Evolutionary conservation across 2,797 vertebrate genomes (phyloP), one percentile per base, ranked within the genome.

Genomic region (Trachurus trachurus): DNA sequence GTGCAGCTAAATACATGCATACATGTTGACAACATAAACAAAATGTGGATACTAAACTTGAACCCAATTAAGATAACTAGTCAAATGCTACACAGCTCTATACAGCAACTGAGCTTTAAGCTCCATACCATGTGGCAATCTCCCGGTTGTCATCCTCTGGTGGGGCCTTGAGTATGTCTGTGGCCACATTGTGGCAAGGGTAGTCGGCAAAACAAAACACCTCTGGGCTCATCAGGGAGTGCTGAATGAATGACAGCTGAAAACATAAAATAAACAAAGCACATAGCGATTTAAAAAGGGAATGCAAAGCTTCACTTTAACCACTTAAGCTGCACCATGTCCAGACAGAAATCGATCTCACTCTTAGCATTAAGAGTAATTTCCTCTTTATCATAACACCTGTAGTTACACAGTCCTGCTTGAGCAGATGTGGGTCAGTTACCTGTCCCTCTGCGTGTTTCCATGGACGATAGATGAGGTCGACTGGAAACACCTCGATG

Each of bases 391-490:
- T 0, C 44, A 16, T 3, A 53, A 70, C 5, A 26, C 9, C 31
- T 19, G 5, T 44, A 5, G 21, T 26, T 12, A 67, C 5, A 56
- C 22, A 5, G 72, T 50, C 5, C 65, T 40, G 5, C 47, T 40
- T 11, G 1, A 45, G 12, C 4, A 66, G 16, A 50, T 11, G 12
- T 15, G 17, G 5, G 13, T 44, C 9, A 21, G 52, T 84, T 91
- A 99, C 98, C 97, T 99, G 98, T 88, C 98, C 98, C 88, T 99
- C 98, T 4, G 98, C 98, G 6, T 99, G 97, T 92, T 99, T 99
- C 98, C 98, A 99, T 74, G 98, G 97, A 78, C 98, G 96, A 86
- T 99, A 99, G 81, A 99, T 97, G 79, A 99, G 97, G 87, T 99
- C 98, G 4, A 99, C 98, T 13, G 98, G 98, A 77, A 99, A 99